Evolutionary conservation across 1,140 invertebrate genomes (phyloP).

Genomic region (Planococcus citri): DNA sequence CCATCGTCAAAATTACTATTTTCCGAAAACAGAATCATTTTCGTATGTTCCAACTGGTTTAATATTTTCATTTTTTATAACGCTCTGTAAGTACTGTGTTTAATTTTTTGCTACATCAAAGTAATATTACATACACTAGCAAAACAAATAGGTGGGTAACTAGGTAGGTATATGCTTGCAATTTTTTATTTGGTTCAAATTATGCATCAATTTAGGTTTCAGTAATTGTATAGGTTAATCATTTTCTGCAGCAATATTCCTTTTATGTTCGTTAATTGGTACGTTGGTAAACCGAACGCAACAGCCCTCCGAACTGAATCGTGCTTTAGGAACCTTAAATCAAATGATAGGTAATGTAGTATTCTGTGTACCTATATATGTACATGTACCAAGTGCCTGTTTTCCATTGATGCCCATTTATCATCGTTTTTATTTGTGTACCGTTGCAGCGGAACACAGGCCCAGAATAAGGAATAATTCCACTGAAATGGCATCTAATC

Average conservation of each 20-base stretch:
- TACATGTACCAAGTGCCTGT: no score
- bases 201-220: no score
- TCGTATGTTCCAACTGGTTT: not conserved
- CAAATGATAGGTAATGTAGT: not conserved
- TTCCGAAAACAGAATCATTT: slow-evolving; percentile 12
- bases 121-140: no score
- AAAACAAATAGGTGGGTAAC: no score
- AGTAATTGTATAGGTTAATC: not conserved
- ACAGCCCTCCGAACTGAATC: not conserved
- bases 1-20: slow-evolving; percentile 39
- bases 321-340: not conserved
- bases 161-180: no score
- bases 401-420: slow-evolving; percentile 13
- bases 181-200: no score
- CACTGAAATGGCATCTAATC: slow-evolving; percentile 39
- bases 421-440: not conserved
- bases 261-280: slow-evolving; percentile 4
- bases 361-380: slow-evolving; percentile 1
- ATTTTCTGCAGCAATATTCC: slow-evolving; percentile 4
- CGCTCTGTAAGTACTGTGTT: not conserved
- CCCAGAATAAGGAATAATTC: slow-evolving; percentile 38
- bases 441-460: slow-evolving; percentile 30
- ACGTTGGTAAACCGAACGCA: not conserved
- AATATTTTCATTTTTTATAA: not conserved
- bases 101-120: no score